phyloP scores from a whole-genome alignment of 1,140 invertebrate species.

The Drosophila parabipectinata region DNA sequence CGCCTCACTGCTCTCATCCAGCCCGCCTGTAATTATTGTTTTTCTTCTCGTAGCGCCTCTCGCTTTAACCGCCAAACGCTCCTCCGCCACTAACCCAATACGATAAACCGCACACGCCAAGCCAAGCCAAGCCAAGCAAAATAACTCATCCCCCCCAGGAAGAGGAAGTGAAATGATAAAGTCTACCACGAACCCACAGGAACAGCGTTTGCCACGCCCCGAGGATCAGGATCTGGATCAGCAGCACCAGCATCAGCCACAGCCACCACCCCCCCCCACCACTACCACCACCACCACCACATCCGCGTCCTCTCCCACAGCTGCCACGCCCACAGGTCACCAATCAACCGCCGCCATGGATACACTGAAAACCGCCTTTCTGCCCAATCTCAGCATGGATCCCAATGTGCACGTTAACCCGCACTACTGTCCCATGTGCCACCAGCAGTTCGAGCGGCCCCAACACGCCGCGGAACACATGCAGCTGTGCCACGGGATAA shows the following conservation, averaged over 20 bases:
- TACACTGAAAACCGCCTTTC: conserved; percentile 79
- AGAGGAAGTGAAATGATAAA: conserved; percentile 75
- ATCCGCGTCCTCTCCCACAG: conserved; percentile 43
- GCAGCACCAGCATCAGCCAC: conserved; percentile 48
- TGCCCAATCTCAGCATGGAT: conserved; percentile 82
- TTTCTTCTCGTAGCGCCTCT: conserved; percentile 27
- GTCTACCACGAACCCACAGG: conserved; percentile 80
- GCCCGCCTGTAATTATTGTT: conserved; percentile 39
- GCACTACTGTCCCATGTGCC: conserved; percentile 79
- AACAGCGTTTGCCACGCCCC: conserved; percentile 81
- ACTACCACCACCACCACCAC: conserved; percentile 38
- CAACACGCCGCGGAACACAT: conserved; percentile 76
- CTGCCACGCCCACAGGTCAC: conserved; percentile 58
- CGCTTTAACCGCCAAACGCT: conserved; percentile 47
- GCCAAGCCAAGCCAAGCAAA: background rate
- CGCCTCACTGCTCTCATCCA: conserved; percentile 1
- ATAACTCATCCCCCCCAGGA: conserved; percentile 23
- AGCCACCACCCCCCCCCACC: conserved; percentile 37
- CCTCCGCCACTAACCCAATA: conserved; percentile 35
- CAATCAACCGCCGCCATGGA: conserved; percentile 71
- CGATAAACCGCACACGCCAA: conserved; percentile 1
- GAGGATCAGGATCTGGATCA: conserved; percentile 63
- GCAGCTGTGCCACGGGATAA: conserved; percentile 75
- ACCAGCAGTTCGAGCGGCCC: conserved; percentile 73
- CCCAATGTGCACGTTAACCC: conserved; percentile 62